A percentile compares a stretch with the other conserved stretches of the same genome.
Conservation (phyloP, 2,113 vertebrate genomes). For the Cygnus atratus region DNA sequence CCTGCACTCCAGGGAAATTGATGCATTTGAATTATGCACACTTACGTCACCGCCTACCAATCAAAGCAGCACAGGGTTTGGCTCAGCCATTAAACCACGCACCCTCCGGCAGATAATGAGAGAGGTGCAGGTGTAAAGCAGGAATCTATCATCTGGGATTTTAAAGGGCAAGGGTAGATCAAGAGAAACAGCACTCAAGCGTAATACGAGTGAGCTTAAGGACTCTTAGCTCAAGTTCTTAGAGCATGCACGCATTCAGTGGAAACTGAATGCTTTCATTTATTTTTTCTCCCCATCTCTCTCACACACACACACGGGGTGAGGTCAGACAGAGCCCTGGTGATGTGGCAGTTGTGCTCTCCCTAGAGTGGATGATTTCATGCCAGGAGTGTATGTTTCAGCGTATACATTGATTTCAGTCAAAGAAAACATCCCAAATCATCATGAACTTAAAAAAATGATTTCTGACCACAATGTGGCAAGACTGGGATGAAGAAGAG, state of each 20-base stretch:
- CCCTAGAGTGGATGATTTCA: neutral
- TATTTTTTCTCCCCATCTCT: neutral
- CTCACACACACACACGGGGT: neutral
- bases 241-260: neutral
- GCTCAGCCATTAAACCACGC: neutral
- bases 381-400: neutral
- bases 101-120: neutral
- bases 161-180: neutral
- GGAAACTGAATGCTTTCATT: neutral
- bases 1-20: neutral
- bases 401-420: neutral
- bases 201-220: fast-evolving
- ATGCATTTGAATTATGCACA: neutral
- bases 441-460: neutral
- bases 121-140: neutral
- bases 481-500: neutral
- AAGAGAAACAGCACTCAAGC: neutral
- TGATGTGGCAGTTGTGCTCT: slow-evolving; percentile 18
- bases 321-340: neutral
- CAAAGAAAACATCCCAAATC: neutral
- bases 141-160: neutral
- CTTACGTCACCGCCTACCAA: neutral
- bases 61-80: neutral
- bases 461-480: slow-evolving; percentile 8
- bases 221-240: neutral